Evolutionary conservation across 1,140 invertebrate species (phyloP).

Genomic region (Euglossa dilemma): DNA sequence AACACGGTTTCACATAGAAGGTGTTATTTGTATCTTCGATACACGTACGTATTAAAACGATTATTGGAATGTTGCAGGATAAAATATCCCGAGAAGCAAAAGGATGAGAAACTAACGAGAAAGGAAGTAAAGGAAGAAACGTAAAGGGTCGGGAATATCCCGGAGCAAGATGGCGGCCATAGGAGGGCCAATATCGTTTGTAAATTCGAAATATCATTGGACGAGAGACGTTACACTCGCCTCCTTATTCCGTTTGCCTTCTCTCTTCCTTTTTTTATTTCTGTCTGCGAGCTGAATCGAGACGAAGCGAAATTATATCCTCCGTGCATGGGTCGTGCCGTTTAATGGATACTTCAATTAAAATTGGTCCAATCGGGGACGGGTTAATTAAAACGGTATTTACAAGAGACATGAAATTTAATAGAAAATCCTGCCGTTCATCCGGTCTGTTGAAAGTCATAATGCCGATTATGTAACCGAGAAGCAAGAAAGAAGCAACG

Average conservation of each 20-base stretch:
- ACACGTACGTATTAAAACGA: too few species aligned
- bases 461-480: slow-evolving; percentile 47
- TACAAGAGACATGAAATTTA: slow-evolving; percentile 55
- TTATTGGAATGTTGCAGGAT: too few species aligned
- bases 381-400: slow-evolving; percentile 55
- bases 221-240: slow-evolving; percentile 9
- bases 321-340: slow-evolving; percentile 32
- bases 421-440: slow-evolving; percentile 36
- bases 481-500: slow-evolving; percentile 53
- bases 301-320: slow-evolving; percentile 36
- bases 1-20: too few species aligned
- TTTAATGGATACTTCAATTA: slow-evolving; percentile 57
- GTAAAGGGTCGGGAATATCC: too few species aligned
- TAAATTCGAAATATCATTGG: not conserved
- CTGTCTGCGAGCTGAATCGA: slow-evolving; percentile 35
- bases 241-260: not conserved
- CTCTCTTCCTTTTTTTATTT: slow-evolving; percentile 16
- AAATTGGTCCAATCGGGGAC: slow-evolving; percentile 53
- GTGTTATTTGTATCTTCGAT: too few species aligned
- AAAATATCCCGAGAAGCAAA: too few species aligned
- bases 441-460: slow-evolving; percentile 34
- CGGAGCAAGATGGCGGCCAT: too few species aligned
- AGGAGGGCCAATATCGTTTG: not conserved
- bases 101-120: too few species aligned
- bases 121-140: too few species aligned